phyloP scores from a whole-genome alignment of 2,113 vertebrate genomes.

The Boulengeromyrus knoepffleri region DNA sequence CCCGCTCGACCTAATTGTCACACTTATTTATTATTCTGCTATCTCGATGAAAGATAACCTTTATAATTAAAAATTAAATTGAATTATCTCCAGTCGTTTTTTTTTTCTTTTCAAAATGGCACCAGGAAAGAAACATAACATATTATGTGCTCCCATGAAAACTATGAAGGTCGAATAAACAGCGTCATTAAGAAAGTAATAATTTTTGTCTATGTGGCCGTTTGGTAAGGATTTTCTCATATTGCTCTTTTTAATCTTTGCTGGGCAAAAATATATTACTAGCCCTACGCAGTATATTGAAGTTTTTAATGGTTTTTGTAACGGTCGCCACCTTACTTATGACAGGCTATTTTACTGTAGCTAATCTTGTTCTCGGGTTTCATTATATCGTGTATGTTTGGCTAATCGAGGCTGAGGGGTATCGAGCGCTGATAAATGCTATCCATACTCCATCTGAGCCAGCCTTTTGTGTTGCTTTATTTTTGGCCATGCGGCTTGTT shows the following conservation, averaged over 20 bases:
- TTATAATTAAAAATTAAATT: conserved; percentile 27
- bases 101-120: conserved; percentile 2
- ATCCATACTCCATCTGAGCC: neutral
- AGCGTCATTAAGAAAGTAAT: neutral
- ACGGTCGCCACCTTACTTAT: conserved; percentile 1
- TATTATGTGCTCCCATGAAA: neutral
- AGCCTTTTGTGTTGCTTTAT: neutral
- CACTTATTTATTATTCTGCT: conserved; percentile 22
- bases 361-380: neutral
- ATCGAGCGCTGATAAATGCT: neutral
- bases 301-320: neutral
- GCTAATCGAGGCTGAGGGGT: neutral
- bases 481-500: neutral
- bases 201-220: neutral
- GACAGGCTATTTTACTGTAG: neutral
- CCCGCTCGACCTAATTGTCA: conserved; percentile 23
- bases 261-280: neutral
- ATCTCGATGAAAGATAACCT: conserved; percentile 31
- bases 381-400: neutral
- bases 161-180: neutral
- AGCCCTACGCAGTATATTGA: neutral
- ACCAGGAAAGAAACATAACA: neutral
- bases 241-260: neutral
- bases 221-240: neutral
- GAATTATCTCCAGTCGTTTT: conserved; percentile 14